These are phyloP conservation scores for Lepilemur septentrionalis DNA, from an alignment of 2,797 vertebrate genomes.

Conservation along the genomic window DNA sequence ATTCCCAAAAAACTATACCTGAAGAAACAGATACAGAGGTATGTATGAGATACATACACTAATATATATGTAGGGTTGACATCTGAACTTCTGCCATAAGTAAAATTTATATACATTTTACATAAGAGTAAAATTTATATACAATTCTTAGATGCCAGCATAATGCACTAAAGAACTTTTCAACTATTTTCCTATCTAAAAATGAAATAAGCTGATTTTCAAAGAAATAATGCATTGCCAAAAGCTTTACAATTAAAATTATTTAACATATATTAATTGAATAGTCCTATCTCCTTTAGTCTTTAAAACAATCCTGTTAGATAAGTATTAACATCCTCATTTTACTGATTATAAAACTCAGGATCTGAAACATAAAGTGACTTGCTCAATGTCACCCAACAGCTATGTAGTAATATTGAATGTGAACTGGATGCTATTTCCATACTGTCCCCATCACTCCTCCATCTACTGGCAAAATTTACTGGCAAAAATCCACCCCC, in stretches of 20 bases:
- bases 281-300: not conserved
- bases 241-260: not conserved
- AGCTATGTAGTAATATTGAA: not conserved
- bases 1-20: not conserved
- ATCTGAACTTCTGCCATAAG: not conserved
- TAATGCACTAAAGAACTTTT: not conserved
- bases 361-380: not conserved
- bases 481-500: no score
- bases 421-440: not conserved
- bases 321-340: not conserved
- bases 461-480: not conserved
- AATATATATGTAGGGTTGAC: not conserved
- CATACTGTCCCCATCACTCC: not conserved
- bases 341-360: not conserved
- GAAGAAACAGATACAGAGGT: not conserved
- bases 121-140: not conserved
- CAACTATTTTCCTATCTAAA: not conserved
- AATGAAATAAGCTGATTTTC: not conserved
- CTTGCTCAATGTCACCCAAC: not conserved
- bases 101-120: not conserved
- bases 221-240: slow-evolving; percentile 9
- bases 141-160: not conserved
- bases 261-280: not conserved
- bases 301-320: slow-evolving; percentile 41
- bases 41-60: not conserved